A percentile compares a stretch with the other conserved stretches of the same genome.
These are phyloP conservation scores for Trachelus iudaicus DNA, from an alignment of 2,888 invertebrate species.

Conservation along the genomic window DNA sequence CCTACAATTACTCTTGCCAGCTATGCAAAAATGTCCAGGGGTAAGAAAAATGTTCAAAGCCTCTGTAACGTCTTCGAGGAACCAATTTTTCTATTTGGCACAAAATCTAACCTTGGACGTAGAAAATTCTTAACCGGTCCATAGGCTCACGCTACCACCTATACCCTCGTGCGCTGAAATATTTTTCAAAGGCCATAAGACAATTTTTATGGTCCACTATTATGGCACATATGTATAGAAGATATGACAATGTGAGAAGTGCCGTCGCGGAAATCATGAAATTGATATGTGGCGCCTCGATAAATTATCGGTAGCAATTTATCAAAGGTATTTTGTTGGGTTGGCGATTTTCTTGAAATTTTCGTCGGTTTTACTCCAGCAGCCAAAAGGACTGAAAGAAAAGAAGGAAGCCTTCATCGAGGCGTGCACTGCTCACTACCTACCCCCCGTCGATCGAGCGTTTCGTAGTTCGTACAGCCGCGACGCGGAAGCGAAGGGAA, in stretches of 20 bases:
- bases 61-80: not conserved
- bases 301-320: constrained; percentile 56
- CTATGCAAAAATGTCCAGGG: not conserved
- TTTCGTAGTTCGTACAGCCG: constrained; percentile 52
- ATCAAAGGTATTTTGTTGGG: constrained; percentile 49
- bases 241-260: not conserved
- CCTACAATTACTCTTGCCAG: not conserved
- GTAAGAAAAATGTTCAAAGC: not conserved
- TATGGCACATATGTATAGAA: not conserved
- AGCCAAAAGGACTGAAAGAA: constrained; percentile 22
- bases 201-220: not conserved
- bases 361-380: constrained; percentile 37
- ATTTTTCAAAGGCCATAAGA: not conserved
- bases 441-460: constrained; percentile 53
- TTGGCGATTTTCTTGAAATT: constrained; percentile 59
- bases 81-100: not conserved
- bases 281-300: constrained; percentile 34
- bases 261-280: constrained; percentile 46
- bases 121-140: not conserved
- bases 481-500: constrained; percentile 61
- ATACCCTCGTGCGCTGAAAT: not conserved
- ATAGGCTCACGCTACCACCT: not conserved
- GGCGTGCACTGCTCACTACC: constrained; percentile 40
- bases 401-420: constrained; percentile 39
- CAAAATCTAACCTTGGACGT: not conserved